Percentiles rank a stretch among this genome's conserved stretches.
Evolutionary conservation across 2,113 vertebrate genomes (phyloP).

Genomic region (Coreoperca whiteheadi): DNA sequence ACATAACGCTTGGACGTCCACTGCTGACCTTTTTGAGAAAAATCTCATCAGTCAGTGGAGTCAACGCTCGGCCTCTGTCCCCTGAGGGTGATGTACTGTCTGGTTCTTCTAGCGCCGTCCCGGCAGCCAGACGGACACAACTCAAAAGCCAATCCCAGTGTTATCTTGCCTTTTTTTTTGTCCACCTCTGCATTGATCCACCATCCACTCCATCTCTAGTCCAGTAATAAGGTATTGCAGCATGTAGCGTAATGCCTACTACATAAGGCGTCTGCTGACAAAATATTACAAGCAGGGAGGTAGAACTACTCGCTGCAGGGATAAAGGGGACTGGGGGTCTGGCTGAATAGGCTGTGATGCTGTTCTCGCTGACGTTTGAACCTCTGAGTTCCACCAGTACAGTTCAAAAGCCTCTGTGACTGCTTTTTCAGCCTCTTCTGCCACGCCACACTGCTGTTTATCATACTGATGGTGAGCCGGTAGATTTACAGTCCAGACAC

Average conservation of each 20-base stretch:
- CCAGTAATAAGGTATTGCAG: conserved; percentile 23
- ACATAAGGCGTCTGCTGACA: conserved; percentile 29
- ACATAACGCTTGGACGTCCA: neutral
- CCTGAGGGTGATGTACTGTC: conserved; percentile 27
- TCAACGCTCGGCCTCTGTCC: conserved; percentile 16
- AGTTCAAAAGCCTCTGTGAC: neutral
- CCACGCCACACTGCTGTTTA: conserved; percentile 16
- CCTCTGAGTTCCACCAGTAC: neutral
- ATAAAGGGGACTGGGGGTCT: conserved; percentile 19
- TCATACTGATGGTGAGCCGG: conserved; percentile 50
- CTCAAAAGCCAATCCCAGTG: neutral
- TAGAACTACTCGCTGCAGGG: conserved; percentile 13
- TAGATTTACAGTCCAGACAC: conserved; percentile 65
- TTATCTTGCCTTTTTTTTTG: conserved; percentile 7
- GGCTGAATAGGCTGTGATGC: conserved; percentile 17
- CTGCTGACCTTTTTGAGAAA: conserved; percentile 55
- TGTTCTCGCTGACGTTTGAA: neutral
- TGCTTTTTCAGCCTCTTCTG: neutral
- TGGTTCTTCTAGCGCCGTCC: neutral
- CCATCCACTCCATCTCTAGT: conserved; percentile 47
- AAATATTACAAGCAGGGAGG: conserved; percentile 26
- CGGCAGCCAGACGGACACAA: conserved; percentile 16
- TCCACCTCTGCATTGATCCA: neutral
- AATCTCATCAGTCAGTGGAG: conserved; percentile 37
- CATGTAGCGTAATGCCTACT: conserved; percentile 37